Evolutionary conservation across 2,797 vertebrate species (phyloP).

Genomic region (Poecilia velifera): DNA sequence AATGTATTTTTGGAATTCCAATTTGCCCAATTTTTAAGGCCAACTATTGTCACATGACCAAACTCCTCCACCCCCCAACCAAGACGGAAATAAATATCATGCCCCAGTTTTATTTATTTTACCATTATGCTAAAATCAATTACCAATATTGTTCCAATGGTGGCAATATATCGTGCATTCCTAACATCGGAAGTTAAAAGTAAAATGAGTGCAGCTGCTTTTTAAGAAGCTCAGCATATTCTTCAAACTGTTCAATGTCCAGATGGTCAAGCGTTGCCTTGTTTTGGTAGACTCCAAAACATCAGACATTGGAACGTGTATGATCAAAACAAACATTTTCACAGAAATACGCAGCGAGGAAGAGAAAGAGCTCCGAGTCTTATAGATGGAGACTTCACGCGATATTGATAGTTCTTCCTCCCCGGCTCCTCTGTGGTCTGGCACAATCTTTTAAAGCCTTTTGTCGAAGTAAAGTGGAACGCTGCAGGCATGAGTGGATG

Average conservation of each 20-base stretch:
- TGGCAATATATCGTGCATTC: no score
- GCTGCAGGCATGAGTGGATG: slow-evolving; percentile 35
- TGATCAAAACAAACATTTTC: slow-evolving; percentile 8
- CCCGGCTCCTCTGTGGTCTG: slow-evolving; percentile 47
- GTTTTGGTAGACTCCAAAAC: neutral
- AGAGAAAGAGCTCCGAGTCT: slow-evolving; percentile 24
- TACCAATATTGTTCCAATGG: no score
- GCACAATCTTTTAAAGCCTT: slow-evolving; percentile 51
- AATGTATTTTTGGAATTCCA: no score
- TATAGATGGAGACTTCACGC: slow-evolving; percentile 47
- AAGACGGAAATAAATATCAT: no score
- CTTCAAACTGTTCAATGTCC: neutral
- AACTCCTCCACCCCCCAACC: no score
- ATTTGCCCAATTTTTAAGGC: no score
- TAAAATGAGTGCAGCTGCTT: no score
- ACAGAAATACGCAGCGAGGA: slow-evolving; percentile 5
- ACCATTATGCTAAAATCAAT: no score
- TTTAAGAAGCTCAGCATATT: no score
- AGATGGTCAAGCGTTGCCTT: neutral
- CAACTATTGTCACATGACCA: no score
- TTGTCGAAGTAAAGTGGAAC: slow-evolving; percentile 45
- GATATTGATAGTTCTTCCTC: slow-evolving; percentile 54
- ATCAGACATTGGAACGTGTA: neutral
- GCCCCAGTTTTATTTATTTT: no score
- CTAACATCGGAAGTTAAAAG: no score